phyloP scores from a whole-genome alignment of 2,797 vertebrate genomes.

The Aplochiton taeniatus region DNA sequence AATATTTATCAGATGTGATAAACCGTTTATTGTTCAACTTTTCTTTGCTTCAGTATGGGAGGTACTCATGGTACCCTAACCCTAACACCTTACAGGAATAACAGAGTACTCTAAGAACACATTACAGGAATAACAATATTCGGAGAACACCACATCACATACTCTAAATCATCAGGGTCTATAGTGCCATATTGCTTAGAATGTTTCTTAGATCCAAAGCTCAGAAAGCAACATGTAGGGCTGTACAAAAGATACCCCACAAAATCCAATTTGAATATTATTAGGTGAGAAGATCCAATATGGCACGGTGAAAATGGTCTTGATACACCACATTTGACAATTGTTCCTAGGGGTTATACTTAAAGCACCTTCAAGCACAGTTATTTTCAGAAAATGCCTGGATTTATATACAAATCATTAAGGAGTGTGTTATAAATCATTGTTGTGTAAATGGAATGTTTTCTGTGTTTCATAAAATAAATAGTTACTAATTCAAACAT shows the following conservation, averaged over 20 bases:
- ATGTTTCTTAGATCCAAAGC: slow-evolving; percentile 6
- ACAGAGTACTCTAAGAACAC: no score
- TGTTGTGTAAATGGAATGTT: slow-evolving; percentile 26
- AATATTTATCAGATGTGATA: slow-evolving; percentile 30
- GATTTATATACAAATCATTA: neutral
- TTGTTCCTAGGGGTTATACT: neutral
- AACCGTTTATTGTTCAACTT: no score
- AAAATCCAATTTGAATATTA: neutral
- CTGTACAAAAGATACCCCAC: slow-evolving; percentile 7
- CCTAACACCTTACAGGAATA: no score
- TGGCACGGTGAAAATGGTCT: no score
- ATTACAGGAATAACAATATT: no score
- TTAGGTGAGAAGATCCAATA: no score
- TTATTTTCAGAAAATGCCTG: slow-evolving; percentile 26
- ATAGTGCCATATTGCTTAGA: no score
- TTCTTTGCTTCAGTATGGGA: no score
- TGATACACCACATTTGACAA: no score
- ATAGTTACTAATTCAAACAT: slow-evolving; percentile 27
- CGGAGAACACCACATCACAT: no score
- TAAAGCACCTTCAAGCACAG: slow-evolving; percentile 38
- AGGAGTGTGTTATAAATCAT: slow-evolving; percentile 32
- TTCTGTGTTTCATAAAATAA: slow-evolving; percentile 63
- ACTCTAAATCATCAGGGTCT: no score
- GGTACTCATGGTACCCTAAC: no score
- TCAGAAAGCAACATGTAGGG: slow-evolving; percentile 8